phyloP scores from a whole-genome alignment of 2,797 vertebrate genomes.

The Trichosurus vulpecula region DNA sequence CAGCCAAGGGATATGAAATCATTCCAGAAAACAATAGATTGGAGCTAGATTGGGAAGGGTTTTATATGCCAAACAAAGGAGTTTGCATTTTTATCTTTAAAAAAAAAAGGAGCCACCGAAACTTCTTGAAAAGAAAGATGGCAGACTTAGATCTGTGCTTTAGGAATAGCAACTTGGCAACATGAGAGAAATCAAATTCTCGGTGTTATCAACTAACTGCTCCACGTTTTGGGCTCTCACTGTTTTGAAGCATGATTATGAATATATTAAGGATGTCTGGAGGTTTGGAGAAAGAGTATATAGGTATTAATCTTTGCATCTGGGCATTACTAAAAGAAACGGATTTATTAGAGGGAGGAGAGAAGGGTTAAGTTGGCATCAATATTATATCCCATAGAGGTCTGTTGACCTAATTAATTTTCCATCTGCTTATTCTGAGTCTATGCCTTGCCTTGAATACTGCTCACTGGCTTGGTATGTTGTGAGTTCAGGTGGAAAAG shows the following conservation, averaged over 20 bases:
- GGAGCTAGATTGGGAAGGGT: background rate
- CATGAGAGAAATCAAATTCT: background rate
- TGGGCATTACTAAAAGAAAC: background rate
- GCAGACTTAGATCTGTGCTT: background rate
- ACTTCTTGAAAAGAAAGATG: background rate
- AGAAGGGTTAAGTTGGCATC: background rate
- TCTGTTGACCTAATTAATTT: background rate
- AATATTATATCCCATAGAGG: background rate
- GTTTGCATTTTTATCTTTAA: background rate
- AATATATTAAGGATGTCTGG: background rate
- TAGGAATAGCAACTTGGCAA: background rate
- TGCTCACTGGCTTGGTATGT: background rate
- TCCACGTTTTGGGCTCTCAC: background rate
- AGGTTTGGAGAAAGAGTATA: background rate
- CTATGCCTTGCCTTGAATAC: background rate
- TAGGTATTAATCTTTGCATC: background rate
- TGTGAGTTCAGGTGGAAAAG: background rate
- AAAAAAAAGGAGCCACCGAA: background rate
- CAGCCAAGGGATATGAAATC: background rate
- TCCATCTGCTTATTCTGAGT: slow-evolving; percentile 1
- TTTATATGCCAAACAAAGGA: background rate
- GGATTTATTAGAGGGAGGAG: background rate
- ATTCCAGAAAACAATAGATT: background rate
- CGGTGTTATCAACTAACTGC: background rate
- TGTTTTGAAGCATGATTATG: background rate